Conservation (phyloP, 2,113 vertebrate genomes). For the Euleptes europaea region DNA sequence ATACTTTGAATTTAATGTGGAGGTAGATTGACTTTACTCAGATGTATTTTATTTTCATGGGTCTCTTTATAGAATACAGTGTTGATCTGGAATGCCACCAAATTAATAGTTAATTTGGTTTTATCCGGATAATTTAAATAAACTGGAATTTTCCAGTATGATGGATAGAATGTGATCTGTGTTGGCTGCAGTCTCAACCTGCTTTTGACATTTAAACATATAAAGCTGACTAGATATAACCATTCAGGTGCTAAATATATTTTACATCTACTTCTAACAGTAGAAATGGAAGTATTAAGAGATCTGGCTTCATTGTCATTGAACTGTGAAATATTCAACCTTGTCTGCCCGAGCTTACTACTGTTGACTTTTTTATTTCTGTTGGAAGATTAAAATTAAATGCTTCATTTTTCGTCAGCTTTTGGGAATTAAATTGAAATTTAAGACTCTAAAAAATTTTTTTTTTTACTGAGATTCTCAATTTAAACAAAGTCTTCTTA, state of each 20-base stretch:
- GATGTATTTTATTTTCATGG: conserved; percentile 43
- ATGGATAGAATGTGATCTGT: conserved; percentile 83
- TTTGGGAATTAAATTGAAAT: conserved; percentile 90
- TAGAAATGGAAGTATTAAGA: conserved; percentile 83
- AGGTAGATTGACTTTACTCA: conserved; percentile 26
- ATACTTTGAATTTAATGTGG: conserved; percentile 40
- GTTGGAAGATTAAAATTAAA: conserved; percentile 90
- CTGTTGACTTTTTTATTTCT: conserved; percentile 94
- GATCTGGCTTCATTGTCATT: conserved; percentile 82
- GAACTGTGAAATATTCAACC: conserved; percentile 86
- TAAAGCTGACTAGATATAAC: conserved; percentile 88
- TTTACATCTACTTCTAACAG: conserved; percentile 81
- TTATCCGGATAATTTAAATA: conserved; percentile 89
- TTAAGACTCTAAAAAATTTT: conserved; percentile 78
- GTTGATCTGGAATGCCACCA: conserved; percentile 84
- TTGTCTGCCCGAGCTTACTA: conserved; percentile 87
- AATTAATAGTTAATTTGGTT: conserved; percentile 87
- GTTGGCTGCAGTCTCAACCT: conserved; percentile 82
- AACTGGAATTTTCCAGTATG: conserved; percentile 82
- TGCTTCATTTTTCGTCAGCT: conserved; percentile 90
- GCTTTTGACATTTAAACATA: conserved; percentile 88
- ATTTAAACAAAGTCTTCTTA: conserved; percentile 72
- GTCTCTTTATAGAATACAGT: conserved; percentile 64
- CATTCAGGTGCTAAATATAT: conserved; percentile 83
- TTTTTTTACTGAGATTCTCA: conserved; percentile 77